Base-by-base conservation (phyloP, 23 tunicate species). In the Styela clava region DNA sequence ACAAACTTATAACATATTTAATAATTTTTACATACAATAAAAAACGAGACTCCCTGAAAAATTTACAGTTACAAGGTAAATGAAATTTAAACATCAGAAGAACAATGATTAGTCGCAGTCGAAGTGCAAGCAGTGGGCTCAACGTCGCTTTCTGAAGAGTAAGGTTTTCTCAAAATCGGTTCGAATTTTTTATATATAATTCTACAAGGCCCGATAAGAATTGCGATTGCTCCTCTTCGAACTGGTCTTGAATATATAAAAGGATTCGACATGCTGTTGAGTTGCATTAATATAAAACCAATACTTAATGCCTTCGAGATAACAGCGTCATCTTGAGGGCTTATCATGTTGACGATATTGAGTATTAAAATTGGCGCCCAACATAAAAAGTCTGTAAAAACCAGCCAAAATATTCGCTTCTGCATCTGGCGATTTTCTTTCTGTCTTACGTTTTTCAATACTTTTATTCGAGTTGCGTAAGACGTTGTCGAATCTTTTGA, bases 191-290 rank as follows among this genome's bases (percentile, higher is more conserved):
- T 44, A 12, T 44, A 12, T 44, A 44, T 44, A 44, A 44, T 44
- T 44, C 56, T 7, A 44, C 56, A 44, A 44, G 56, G 56, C 12
- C 56, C 56, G 56, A 44, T 44, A 44, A 44, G 12, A 5, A 44
- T 44, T 44, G 56, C 56, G 9, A 44, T 44, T 44, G 56, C 56
- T 44, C 56, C 71, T 16, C 71, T 16, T 16, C 71, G 71, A 0
- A 67, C 30, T 67, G 71, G 31, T 67, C 30, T 19, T 16, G 71
- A 67, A 29, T 67, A 67, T 29, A 67, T 27, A 67, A 67, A 67
- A 29, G 71, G 71, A 22, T 67, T 67, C 30, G 31, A 25, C 71
- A 67, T 67, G 22, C 71, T 67, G 71, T 67, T 67, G 22, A 67
- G 16, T 67, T 67, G 31, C 71, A 67, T 29, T 29, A 67, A 25